phyloP scores from a whole-genome alignment of 1,140 invertebrate species.

The Asobara japonica region DNA sequence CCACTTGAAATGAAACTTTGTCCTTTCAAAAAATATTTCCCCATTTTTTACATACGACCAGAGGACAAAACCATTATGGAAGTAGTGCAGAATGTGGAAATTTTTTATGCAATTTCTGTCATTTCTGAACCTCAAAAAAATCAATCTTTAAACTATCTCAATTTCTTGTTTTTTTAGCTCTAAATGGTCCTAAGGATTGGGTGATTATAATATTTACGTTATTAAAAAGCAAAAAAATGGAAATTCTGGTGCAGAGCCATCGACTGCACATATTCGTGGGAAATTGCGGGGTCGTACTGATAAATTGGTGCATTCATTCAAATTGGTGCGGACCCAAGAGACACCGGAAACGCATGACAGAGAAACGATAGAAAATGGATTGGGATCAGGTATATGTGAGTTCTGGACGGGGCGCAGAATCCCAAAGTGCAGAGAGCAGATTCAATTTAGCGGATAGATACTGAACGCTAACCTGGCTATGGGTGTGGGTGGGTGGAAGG shows the following conservation, averaged over 20 bases:
- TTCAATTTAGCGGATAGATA: constrained; percentile 18
- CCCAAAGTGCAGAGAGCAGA: constrained; percentile 16
- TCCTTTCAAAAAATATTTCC: too few species aligned
- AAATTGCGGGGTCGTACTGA: neutral
- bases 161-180: neutral
- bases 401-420: neutral
- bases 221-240: too few species aligned
- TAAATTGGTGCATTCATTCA: constrained; percentile 21
- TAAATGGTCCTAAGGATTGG: too few species aligned
- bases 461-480: constrained; percentile 17
- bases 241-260: too few species aligned
- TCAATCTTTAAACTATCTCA: too few species aligned
- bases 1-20: neutral
- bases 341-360: neutral
- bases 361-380: constrained; percentile 11
- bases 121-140: too few species aligned
- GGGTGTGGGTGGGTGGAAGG: too few species aligned
- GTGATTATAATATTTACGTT: too few species aligned
- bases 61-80: neutral
- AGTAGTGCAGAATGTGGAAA: neutral
- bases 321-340: too few species aligned
- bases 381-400: neutral
- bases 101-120: neutral
- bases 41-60: too few species aligned
- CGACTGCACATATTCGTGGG: too few species aligned